Evolutionary conservation across 1,140 invertebrate species (phyloP).

Genomic region (Oncopodura yosiiana): DNA sequence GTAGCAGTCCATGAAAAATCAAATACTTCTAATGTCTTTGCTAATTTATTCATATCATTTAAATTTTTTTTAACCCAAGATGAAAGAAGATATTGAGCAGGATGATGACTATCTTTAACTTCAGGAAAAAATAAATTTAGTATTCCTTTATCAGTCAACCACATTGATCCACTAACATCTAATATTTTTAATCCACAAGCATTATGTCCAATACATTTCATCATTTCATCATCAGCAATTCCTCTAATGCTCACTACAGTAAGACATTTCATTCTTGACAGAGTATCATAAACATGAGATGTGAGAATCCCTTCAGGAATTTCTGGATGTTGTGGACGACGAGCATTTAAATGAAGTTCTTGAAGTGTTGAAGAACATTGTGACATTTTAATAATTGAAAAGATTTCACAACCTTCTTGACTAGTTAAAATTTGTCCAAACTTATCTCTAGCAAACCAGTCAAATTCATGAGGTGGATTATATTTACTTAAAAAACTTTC

Average conservation of each 20-base stretch:
- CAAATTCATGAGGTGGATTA: slow-evolving; percentile 15
- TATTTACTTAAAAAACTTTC: too few species aligned
- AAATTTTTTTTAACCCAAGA: slow-evolving; percentile 18
- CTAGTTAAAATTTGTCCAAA: slow-evolving; percentile 8
- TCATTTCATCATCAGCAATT: slow-evolving; percentile 16
- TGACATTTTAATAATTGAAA: slow-evolving; percentile 12
- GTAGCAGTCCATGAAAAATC: slow-evolving; percentile 21
- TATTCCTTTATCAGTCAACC: slow-evolving; percentile 15
- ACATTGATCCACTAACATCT: slow-evolving; percentile 13
- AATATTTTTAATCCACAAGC: background rate
- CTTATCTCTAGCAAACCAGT: slow-evolving; percentile 17
- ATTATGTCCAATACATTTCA: slow-evolving; percentile 9
- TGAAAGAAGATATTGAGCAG: slow-evolving; percentile 13
- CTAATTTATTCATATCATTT: slow-evolving; percentile 1
- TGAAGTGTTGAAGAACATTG: slow-evolving; percentile 2
- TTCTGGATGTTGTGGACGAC: background rate
- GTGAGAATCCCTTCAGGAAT: background rate
- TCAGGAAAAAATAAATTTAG: slow-evolving; percentile 17
- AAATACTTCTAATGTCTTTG: background rate
- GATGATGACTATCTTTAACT: background rate
- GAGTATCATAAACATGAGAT: background rate
- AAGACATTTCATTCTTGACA: background rate
- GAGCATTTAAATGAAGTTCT: slow-evolving; percentile 18
- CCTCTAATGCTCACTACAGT: slow-evolving; percentile 9
- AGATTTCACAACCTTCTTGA: slow-evolving; percentile 13